Evolutionary conservation across 2,888 invertebrate genomes (phyloP), one percentile per base, ranked within the genome.

Genomic region (Drosophila pseudotakahashii): DNA sequence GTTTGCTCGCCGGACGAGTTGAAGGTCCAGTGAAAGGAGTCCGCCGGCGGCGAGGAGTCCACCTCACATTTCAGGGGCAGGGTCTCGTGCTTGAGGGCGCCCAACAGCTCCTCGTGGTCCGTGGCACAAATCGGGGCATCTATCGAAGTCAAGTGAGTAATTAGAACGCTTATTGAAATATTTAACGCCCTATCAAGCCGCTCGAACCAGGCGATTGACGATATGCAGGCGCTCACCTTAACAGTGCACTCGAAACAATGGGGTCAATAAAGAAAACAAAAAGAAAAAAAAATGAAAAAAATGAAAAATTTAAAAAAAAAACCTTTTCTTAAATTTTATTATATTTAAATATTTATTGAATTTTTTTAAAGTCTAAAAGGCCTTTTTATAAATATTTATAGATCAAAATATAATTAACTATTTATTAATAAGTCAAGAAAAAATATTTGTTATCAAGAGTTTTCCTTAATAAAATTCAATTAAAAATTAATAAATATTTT

Each of bases 21-120:
- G 93, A 98, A 97, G 78, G 97, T 97, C 98, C 98, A 98, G 89
- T 96, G 96, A 92, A 97, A 98, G 89, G 95, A 94, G 86, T 95
- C 95, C 63, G 96, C 94, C 9, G 96, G 94, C n/a, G 97, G 97
- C 90, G 97, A 97, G 79, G 97, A 96, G 90, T 97, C 97, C 76
- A 97, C 97, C 76, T 96, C 96, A 91, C 97, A 98, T 90, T 95
- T 95, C 77, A 97, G 93, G 61, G 95, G 94, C 63, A 97, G 95
- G n/a, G 96, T 97, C 92, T 97, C 97, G 91, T 97, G 96, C 92
- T 97, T 97, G 83, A 97, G 93, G 53, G 97, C 97, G 1, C 97
- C 97, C 83, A 96, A 95, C 54, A 97, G 94, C 90, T 97, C 96
- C 86, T 96, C 96, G 77, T 95, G 94, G 77, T 95, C 95, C 84